Percentiles rank a stretch among this genome's conserved stretches.
These are phyloP conservation scores for Jordanella pulchra DNA, from an alignment of 2,797 vertebrate genomes.

Conservation along the genomic window DNA sequence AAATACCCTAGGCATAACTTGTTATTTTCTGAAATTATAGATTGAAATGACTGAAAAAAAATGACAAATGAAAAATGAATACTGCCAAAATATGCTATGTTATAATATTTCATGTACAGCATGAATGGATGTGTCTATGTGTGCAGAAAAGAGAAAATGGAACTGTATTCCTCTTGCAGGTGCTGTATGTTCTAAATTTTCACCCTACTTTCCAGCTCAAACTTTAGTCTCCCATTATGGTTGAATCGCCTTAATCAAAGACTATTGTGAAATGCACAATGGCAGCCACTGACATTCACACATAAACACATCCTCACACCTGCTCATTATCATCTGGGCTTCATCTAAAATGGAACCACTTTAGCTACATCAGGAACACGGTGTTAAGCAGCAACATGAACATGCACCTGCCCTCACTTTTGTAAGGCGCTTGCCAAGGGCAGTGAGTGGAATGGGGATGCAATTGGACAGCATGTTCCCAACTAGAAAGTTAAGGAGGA, in stretches of 20 bases:
- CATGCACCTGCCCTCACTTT: slow-evolving; percentile 22
- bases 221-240: slow-evolving; percentile 36
- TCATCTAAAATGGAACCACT: slow-evolving; percentile 52
- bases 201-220: slow-evolving; percentile 10
- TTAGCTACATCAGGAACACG: slow-evolving; percentile 43
- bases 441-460: slow-evolving; percentile 39
- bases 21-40: not conserved
- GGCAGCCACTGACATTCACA: slow-evolving; percentile 38
- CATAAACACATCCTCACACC: slow-evolving; percentile 54
- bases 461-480: slow-evolving; percentile 55
- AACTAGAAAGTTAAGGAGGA: not conserved
- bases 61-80: not conserved
- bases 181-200: slow-evolving; percentile 15
- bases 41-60: not conserved
- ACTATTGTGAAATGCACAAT: slow-evolving; percentile 69
- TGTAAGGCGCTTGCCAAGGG: slow-evolving; percentile 34
- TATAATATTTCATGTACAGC: not conserved
- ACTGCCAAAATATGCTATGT: slow-evolving; percentile 4
- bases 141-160: not conserved
- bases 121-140: slow-evolving; percentile 1
- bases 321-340: slow-evolving; percentile 66
- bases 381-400: slow-evolving; percentile 37
- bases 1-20: not conserved
- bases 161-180: not conserved
- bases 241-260: slow-evolving; percentile 70